Evolutionary conservation across 2,113 vertebrate species (phyloP), one percentile per base, ranked within the genome.

Genomic region (Falcunculus frontatus): DNA sequence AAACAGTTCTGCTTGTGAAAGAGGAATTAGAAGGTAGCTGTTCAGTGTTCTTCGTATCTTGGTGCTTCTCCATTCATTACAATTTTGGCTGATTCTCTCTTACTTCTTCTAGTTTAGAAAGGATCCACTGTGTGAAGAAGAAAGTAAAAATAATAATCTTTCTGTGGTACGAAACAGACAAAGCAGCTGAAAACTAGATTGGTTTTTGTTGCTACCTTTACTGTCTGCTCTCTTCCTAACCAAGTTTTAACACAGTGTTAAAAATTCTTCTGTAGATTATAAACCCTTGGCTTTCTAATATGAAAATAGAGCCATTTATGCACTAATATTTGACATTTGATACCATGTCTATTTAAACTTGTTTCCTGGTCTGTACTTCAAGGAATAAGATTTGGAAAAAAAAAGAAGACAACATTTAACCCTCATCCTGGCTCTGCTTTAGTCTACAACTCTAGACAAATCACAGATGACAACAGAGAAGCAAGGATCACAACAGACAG

Each of bases 81-180:
- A 94, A 96, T 95, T 98, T 99, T 11, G 98, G 98, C 73, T 98
- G 98, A 96, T 87, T 98, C 37, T 99, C 99, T 97, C 98, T 98
- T 47, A 99, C 99, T 91, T 99, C 99, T 96, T 99, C 98, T 87
- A 99, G 95, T 95, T 99, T 99, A 94, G 97, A 90, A 60, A 99
- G 98, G 92, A 99, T 99, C 99, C 99, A 99, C 99, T 99, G 98
- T 85, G 57, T 82, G 50, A 89, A 67, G 85, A 57, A 97, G 91
- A 76, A 89, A 19, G 27, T 11, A 80, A 96, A 46, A 92, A 63
- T 81, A 16, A 37, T 74, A 87, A 35, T 14, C 27, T 46, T 92
- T 92, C 44, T 10, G 53, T 84, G 35, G 11, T 59, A 77, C 59
- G 64, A 73, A 57, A 1, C 13, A 33, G 41, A 59, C 6, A 70